Conservation (phyloP, 2,113 vertebrate genomes). For the Cercocebus atys region DNA sequence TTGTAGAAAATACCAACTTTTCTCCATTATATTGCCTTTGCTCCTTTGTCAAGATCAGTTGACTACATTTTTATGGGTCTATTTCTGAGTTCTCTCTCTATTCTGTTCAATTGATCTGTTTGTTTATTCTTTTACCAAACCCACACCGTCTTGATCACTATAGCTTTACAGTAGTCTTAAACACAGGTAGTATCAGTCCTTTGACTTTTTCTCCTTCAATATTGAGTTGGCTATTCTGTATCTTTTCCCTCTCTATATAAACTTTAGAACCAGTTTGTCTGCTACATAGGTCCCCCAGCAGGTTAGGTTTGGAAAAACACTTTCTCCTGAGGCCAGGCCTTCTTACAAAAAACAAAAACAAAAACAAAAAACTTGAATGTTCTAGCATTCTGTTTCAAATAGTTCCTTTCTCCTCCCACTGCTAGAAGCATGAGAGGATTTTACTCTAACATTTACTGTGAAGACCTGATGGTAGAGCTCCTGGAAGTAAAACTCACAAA, state of each 20-base stretch:
- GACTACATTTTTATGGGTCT: not conserved
- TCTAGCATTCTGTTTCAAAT: not conserved
- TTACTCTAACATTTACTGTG: not conserved
- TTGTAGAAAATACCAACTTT: not conserved
- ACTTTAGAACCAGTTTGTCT: not conserved
- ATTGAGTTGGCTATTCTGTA: not conserved
- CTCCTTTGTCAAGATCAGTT: not conserved
- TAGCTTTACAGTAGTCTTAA: not conserved
- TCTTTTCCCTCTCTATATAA: not conserved
- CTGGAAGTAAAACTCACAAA: not conserved
- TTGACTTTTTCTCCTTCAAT: not conserved
- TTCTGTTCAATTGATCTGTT: not conserved
- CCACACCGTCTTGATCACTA: not conserved
- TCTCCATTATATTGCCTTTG: not conserved
- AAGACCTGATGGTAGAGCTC: not conserved
- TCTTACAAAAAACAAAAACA: not conserved
- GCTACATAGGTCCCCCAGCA: not conserved
- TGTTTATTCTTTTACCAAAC: not conserved
- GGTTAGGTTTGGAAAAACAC: not conserved
- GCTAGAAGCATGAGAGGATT: not conserved
- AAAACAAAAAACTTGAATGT: not conserved
- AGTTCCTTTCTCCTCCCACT: not conserved
- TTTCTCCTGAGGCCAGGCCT: not conserved
- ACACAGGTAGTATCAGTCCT: not conserved
- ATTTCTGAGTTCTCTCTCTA: not conserved